Percentiles rank a stretch among this genome's conserved stretches.
phyloP scores from a whole-genome alignment of 1,140 invertebrate genomes.

The Leptinotarsa undecemlineata region DNA sequence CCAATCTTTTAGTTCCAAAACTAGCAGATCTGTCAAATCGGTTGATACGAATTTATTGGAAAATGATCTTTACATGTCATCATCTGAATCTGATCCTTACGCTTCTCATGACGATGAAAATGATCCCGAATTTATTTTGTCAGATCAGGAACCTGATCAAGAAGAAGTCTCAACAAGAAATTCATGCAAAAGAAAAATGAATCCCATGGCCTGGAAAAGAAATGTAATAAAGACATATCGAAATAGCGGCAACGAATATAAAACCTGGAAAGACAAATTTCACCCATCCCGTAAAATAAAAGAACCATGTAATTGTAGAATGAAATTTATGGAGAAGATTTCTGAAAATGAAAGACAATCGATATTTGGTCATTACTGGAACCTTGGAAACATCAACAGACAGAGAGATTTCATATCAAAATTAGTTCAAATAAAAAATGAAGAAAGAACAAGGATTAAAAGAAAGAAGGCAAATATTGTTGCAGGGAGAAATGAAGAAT shows the following conservation, averaged over 20 bases:
- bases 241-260: constrained; percentile 25
- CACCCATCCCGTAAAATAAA: too few relatives aligned
- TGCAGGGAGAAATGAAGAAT: background rate
- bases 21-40: too few relatives aligned
- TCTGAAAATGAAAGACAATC: constrained; percentile 13
- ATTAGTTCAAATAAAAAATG: constrained; percentile 2
- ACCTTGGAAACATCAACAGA: constrained; percentile 22
- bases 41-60: too few relatives aligned
- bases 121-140: background rate
- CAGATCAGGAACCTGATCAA: background rate
- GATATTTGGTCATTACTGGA: constrained; percentile 24
- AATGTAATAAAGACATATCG: constrained; percentile 17
- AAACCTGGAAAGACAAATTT: constrained; percentile 24
- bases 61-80: too few relatives aligned
- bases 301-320: constrained; percentile 6
- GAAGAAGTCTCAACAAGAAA: background rate
- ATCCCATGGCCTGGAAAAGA: constrained; percentile 21
- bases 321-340: constrained; percentile 20
- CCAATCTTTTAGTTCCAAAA: too few relatives aligned
- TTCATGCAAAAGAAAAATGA: background rate
- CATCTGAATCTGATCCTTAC: too few relatives aligned
- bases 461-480: background rate
- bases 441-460: constrained; percentile 13
- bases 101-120: background rate
- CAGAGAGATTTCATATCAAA: constrained; percentile 26